Percentiles rank a stretch among this genome's conserved stretches.
Evolutionary conservation across 35 echinoderm and acorn worm genomes (phyloP).

Genomic region (Lytechinus pictus): DNA sequence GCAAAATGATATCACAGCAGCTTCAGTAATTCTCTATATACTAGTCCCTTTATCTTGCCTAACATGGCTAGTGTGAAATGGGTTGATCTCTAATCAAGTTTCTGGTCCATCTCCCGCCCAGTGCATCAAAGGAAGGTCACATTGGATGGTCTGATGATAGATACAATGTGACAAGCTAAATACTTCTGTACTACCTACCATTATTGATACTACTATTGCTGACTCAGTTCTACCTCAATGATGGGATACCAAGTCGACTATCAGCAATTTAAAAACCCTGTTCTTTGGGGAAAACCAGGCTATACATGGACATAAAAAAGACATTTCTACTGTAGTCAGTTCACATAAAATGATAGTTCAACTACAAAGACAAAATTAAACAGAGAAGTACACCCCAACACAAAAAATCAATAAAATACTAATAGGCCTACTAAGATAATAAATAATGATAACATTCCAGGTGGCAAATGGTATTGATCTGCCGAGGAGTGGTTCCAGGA

Average conservation of each 20-base stretch:
- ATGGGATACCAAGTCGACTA: neutral
- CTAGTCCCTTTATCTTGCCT: too few species aligned
- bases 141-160: neutral
- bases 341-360: too few species aligned
- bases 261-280: neutral
- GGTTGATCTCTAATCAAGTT: neutral
- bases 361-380: too few species aligned
- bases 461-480: too few species aligned
- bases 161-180: conserved; percentile 19
- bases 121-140: neutral
- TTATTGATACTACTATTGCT: neutral
- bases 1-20: too few species aligned
- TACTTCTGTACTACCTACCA: neutral
- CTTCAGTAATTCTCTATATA: too few species aligned
- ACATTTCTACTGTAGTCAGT: too few species aligned
- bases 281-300: neutral
- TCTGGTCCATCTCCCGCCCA: neutral
- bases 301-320: neutral
- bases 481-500: too few species aligned
- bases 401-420: too few species aligned
- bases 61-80: neutral
- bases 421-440: too few species aligned
- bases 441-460: too few species aligned
- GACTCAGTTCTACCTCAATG: neutral
- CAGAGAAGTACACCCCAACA: too few species aligned